Evolutionary conservation across 1,140 invertebrate species (phyloP).

Genomic region (Temnothorax nylanderi): DNA sequence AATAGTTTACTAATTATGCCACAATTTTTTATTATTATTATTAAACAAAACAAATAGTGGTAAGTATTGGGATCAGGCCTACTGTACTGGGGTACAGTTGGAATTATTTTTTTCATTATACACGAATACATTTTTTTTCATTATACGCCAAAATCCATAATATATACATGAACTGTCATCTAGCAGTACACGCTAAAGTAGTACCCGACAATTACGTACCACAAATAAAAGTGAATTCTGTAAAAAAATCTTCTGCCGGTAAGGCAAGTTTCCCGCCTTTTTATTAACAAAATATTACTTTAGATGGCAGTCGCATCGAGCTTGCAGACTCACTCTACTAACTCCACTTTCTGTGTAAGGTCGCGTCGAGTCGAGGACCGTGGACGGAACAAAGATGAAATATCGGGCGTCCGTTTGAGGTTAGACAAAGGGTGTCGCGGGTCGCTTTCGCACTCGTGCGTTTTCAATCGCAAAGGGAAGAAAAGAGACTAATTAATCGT

Average conservation of each 20-base stretch:
- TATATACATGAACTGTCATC: neutral
- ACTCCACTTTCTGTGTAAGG: neutral
- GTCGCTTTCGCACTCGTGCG: neutral
- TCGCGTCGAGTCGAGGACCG: neutral
- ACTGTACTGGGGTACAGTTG: too few relatives aligned
- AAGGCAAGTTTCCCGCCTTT: neutral
- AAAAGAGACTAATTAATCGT: neutral
- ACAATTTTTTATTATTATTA: too few relatives aligned
- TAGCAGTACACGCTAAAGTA: neutral
- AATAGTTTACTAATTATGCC: too few relatives aligned
- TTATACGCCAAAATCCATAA: neutral
- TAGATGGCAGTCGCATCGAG: slow-evolving; percentile 18
- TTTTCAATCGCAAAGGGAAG: neutral
- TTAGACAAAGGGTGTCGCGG: slow-evolving; percentile 16
- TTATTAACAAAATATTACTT: neutral
- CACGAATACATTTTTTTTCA: neutral
- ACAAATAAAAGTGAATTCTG: neutral
- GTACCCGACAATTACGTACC: neutral
- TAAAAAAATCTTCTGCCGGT: neutral
- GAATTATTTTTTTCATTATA: neutral
- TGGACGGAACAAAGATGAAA: slow-evolving; percentile 27
- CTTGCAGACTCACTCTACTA: neutral
- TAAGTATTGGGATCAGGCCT: too few relatives aligned
- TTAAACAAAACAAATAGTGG: too few relatives aligned
- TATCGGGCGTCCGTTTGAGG: slow-evolving; percentile 43